A percentile compares a stretch with the other conserved stretches of the same genome.
Evolutionary conservation across 1,140 invertebrate species (phyloP).

Genomic region (Ips typographus): DNA sequence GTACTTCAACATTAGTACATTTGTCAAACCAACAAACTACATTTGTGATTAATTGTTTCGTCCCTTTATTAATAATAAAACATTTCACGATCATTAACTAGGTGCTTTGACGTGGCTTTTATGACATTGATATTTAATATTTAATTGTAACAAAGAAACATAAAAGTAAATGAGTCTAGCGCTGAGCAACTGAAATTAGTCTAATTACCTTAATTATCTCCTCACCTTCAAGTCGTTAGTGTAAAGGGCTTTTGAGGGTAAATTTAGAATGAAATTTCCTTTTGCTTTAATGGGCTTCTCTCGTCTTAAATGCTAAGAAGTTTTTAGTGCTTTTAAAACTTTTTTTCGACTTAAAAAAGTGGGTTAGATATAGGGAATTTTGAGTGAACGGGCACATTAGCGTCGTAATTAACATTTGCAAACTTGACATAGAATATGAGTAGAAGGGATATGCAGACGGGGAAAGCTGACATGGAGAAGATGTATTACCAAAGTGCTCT

Average conservation of each 20-base stretch:
- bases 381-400: constrained; percentile 8
- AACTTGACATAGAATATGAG: constrained; percentile 13
- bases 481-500: constrained; percentile 21
- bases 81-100: no score
- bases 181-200: neutral
- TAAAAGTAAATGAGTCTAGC: constrained; percentile 1
- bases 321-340: neutral
- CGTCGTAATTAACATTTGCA: constrained; percentile 3
- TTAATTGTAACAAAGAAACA: constrained; percentile 1
- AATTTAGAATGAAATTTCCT: constrained; percentile 5
- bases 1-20: no score
- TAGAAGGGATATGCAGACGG: constrained; percentile 10
- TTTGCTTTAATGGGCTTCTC: constrained; percentile 1
- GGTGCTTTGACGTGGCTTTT: neutral
- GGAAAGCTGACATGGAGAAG: constrained; percentile 7
- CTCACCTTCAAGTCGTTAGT: constrained; percentile 8
- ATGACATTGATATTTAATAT: constrained; percentile 4
- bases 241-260: constrained; percentile 1
- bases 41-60: no score
- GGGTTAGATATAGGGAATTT: neutral
- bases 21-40: no score
- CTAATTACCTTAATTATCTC: constrained; percentile 11
- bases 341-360: neutral
- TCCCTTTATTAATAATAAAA: no score
- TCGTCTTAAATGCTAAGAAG: constrained; percentile 3